These are phyloP conservation scores for Echiichthys vipera DNA, from an alignment of 2,797 vertebrate species.

Conservation along the genomic window DNA sequence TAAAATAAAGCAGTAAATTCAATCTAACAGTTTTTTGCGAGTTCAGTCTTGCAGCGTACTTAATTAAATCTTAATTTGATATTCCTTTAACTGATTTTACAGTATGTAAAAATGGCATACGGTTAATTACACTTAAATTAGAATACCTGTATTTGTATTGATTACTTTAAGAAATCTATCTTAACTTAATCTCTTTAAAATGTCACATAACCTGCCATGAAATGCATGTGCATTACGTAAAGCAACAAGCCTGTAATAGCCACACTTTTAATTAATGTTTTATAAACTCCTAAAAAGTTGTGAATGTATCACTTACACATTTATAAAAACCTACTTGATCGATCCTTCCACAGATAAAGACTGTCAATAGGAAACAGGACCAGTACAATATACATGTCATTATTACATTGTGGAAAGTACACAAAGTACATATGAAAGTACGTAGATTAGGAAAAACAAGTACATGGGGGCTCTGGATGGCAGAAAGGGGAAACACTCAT, in stretches of 20 bases:
- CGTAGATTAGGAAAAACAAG: conserved; percentile 37
- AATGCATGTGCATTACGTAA: too few relatives aligned
- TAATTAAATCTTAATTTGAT: conserved; percentile 5
- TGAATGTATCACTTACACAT: not conserved
- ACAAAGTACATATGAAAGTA: too few relatives aligned
- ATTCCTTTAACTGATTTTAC: not conserved
- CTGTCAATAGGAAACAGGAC: conserved; percentile 8
- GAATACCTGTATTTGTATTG: not conserved
- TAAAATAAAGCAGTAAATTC: too few relatives aligned
- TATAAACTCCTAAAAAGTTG: not conserved
- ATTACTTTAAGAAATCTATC: not conserved
- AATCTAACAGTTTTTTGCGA: too few relatives aligned
- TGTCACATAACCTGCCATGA: not conserved
- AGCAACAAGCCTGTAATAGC: too few relatives aligned
- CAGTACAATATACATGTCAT: conserved; percentile 42
- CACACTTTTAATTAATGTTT: too few relatives aligned
- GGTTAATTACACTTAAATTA: not conserved
- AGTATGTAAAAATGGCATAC: not conserved
- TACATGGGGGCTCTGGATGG: conserved; percentile 42
- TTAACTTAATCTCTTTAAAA: not conserved
- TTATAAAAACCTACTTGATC: conserved; percentile 20
- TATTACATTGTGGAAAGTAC: conserved; percentile 39
- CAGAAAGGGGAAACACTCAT: conserved; percentile 43
- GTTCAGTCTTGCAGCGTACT: too few relatives aligned
- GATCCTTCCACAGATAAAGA: conserved; percentile 16